phyloP scores from a whole-genome alignment of 2,888 invertebrate species.

The Caenorhabditis zanzibari region DNA sequence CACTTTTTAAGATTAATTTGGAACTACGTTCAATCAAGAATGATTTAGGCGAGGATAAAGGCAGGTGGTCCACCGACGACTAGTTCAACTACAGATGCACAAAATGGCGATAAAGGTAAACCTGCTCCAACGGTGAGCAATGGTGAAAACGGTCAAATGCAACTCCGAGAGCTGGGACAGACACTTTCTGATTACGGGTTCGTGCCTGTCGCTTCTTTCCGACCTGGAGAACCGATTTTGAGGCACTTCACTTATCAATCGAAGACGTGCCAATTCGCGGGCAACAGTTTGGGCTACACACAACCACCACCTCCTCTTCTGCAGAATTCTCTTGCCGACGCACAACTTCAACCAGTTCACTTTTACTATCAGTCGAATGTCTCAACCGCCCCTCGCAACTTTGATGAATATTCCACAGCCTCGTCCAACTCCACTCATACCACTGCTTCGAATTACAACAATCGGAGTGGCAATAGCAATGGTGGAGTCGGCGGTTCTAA shows the following conservation, averaged over 20 bases:
- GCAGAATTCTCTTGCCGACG: background rate
- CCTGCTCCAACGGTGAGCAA: conserved; percentile 7
- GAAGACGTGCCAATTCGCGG: conserved; percentile 27
- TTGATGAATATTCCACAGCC: conserved; percentile 42
- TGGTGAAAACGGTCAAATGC: conserved; percentile 14
- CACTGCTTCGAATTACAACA: conserved; percentile 40
- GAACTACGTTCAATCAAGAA: background rate
- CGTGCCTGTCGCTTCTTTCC: conserved; percentile 77
- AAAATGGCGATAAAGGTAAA: background rate
- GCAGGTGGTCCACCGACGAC: conserved; percentile 77
- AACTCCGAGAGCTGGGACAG: conserved; percentile 67
- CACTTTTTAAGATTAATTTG: background rate
- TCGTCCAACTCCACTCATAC: conserved; percentile 40
- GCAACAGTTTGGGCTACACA: conserved; percentile 25
- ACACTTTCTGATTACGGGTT: conserved; percentile 75
- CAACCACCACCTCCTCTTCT: conserved; percentile 6
- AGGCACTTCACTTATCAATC: conserved; percentile 36
- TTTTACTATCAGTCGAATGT: conserved; percentile 19
- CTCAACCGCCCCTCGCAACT: conserved; percentile 30
- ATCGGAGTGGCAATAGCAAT: conserved; percentile 21
- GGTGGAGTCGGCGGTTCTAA: conserved; percentile 1
- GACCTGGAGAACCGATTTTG: conserved; percentile 64
- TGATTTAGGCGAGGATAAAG: conserved; percentile 80
- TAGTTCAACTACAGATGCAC: conserved; percentile 7
- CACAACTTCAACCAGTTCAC: conserved; percentile 1